phyloP scores from a whole-genome alignment of 2,113 vertebrate genomes.

The Cyphomyrus plagiostoma region DNA sequence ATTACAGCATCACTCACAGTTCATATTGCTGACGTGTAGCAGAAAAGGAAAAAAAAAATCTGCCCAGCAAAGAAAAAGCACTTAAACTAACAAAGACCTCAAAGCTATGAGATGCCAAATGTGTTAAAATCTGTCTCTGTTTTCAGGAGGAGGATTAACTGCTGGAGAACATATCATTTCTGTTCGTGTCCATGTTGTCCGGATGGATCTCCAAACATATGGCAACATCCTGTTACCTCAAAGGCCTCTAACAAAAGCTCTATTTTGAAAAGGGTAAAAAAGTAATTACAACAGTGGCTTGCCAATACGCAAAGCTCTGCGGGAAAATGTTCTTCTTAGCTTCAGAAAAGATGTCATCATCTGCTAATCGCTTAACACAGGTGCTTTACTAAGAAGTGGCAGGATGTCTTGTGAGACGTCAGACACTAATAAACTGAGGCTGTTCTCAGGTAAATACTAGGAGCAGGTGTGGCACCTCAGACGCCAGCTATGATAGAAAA shows the following conservation, averaged over 20 bases:
- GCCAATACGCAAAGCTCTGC: neutral
- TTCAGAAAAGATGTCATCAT: constrained; percentile 1
- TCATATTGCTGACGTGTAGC: neutral
- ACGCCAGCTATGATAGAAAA: neutral
- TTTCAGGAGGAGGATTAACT: neutral
- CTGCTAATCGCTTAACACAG: neutral
- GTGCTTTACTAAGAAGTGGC: neutral
- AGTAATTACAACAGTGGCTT: neutral
- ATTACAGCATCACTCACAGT: neutral
- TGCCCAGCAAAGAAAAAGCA: neutral
- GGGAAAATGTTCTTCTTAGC: neutral
- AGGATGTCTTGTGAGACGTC: neutral
- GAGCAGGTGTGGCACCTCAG: neutral
- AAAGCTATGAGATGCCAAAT: neutral
- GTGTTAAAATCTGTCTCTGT: neutral
- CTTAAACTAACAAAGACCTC: neutral
- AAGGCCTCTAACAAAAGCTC: neutral
- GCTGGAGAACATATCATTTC: neutral
- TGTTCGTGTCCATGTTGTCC: neutral
- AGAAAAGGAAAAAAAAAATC: neutral
- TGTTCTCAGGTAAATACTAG: neutral
- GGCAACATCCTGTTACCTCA: constrained; percentile 38
- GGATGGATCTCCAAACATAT: constrained; percentile 27
- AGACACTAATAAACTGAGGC: constrained; percentile 8
- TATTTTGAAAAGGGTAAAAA: neutral